Conservation (phyloP, 2,888 invertebrate species). For the Rhingia rostrata region DNA sequence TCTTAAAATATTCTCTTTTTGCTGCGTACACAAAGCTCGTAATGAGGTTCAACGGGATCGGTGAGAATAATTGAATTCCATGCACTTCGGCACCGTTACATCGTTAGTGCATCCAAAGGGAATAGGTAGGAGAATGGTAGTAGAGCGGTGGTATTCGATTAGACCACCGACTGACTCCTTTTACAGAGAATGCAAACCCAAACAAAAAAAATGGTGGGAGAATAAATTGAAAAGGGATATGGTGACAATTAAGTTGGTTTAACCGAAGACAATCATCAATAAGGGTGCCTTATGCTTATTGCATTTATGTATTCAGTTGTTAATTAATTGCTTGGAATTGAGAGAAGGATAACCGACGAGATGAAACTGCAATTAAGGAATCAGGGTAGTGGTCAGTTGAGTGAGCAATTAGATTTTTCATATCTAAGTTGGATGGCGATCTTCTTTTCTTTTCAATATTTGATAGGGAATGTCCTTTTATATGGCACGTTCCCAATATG, state of each 20-base stretch:
- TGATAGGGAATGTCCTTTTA: too few species aligned
- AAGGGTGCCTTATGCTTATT: slow-evolving; percentile 6
- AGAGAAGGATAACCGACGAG: too few species aligned
- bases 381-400: too few species aligned
- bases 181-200: too few species aligned
- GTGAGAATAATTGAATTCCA: slow-evolving; percentile 60
- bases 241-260: slow-evolving; percentile 36
- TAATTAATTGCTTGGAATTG: too few species aligned
- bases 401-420: too few species aligned
- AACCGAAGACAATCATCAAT: slow-evolving; percentile 14
- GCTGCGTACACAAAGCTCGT: slow-evolving; percentile 40
- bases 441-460: too few species aligned
- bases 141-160: not conserved
- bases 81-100: slow-evolving; percentile 62
- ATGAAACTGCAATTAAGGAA: too few species aligned
- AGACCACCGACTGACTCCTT: not conserved
- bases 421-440: too few species aligned
- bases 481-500: too few species aligned
- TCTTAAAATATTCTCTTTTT: slow-evolving; percentile 14
- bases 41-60: slow-evolving; percentile 66
- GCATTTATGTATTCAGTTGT: slow-evolving; percentile 5
- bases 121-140: not conserved
- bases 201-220: not conserved
- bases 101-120: slow-evolving; percentile 52
- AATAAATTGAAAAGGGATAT: slow-evolving; percentile 32